Evolutionary conservation across 2,797 vertebrate species (phyloP).

Genomic region (Xenops minutus): DNA sequence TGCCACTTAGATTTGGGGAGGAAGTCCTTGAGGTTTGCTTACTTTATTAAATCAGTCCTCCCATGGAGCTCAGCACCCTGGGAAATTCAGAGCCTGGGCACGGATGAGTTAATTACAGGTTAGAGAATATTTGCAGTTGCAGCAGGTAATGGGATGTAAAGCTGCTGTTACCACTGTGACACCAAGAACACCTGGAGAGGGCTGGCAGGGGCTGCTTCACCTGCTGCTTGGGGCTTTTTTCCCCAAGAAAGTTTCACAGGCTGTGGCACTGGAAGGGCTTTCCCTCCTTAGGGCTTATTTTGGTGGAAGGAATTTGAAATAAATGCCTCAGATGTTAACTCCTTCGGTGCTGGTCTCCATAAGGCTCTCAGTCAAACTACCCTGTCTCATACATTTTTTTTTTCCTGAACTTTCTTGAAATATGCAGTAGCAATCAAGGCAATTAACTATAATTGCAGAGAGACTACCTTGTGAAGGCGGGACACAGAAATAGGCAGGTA

Average conservation of each 20-base stretch:
- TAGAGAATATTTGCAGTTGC: neutral
- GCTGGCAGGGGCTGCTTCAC: neutral
- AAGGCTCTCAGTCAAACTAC: neutral
- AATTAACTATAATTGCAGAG: constrained; percentile 70
- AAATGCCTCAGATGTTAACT: neutral
- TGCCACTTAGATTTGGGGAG: neutral
- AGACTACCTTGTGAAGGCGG: constrained; percentile 62
- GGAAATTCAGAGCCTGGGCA: neutral
- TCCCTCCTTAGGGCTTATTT: neutral
- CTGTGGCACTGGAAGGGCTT: neutral
- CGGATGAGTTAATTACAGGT: neutral
- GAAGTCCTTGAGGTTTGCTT: neutral
- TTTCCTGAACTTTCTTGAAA: constrained; percentile 51
- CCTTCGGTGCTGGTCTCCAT: neutral
- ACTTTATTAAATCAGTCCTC: neutral
- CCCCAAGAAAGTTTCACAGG: neutral
- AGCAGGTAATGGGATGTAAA: neutral
- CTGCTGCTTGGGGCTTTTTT: neutral
- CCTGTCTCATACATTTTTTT: neutral
- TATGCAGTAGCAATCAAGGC: constrained; percentile 63
- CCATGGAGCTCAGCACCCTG: neutral
- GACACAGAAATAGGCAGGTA: constrained; percentile 63
- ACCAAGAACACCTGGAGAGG: neutral
- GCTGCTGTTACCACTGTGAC: neutral
- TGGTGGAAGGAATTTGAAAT: neutral